These are phyloP conservation scores for Sebastes cheni DNA, from an alignment of 2,797 vertebrate genomes.

Conservation along the genomic window DNA sequence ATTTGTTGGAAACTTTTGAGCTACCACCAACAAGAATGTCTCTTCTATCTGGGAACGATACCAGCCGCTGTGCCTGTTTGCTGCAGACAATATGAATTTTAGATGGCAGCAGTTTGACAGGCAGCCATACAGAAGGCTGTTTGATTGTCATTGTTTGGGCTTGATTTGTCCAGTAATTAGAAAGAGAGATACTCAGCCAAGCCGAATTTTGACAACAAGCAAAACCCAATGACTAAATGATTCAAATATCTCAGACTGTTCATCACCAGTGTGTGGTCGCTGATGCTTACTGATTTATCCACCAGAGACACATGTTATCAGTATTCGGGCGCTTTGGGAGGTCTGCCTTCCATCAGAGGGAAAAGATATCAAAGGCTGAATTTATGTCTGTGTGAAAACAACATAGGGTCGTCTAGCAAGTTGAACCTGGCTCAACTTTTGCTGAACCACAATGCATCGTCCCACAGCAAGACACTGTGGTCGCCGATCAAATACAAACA, in stretches of 20 bases:
- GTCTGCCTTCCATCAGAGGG: background rate
- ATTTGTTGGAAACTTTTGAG: constrained; percentile 4
- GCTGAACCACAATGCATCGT: background rate
- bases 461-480: background rate
- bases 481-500: background rate
- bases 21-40: background rate
- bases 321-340: background rate
- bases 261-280: background rate
- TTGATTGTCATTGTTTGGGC: constrained; percentile 30
- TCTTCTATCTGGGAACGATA: background rate
- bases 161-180: constrained; percentile 23
- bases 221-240: constrained; percentile 17
- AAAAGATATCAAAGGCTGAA: background rate
- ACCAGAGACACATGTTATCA: background rate
- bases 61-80: background rate
- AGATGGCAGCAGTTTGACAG: constrained; percentile 9
- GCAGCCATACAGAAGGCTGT: constrained; percentile 11
- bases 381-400: background rate
- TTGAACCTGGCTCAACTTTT: background rate
- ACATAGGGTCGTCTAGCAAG: background rate
- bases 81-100: constrained; percentile 11
- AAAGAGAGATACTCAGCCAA: constrained; percentile 17
- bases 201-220: constrained; percentile 20
- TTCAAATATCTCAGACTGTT: constrained; percentile 1
- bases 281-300: background rate